A percentile compares a stretch with the other conserved stretches of the same genome.
Conservation (phyloP, 2,888 invertebrate species). For the Andricus curvator region DNA sequence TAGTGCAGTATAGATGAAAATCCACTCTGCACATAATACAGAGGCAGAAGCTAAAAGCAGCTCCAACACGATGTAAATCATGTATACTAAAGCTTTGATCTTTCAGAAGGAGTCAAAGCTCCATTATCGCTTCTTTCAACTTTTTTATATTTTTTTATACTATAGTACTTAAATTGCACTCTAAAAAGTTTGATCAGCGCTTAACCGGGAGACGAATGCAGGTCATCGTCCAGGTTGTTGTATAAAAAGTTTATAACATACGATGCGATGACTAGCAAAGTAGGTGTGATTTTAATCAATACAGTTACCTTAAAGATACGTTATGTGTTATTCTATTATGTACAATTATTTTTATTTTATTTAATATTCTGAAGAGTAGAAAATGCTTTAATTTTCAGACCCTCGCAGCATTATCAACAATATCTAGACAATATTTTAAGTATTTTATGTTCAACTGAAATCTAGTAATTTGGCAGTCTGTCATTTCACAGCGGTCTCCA, state of each 20-base stretch:
- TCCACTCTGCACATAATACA: constrained; percentile 19
- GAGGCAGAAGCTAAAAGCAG: constrained; percentile 22
- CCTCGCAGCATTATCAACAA: no score
- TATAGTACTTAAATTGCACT: constrained; percentile 39
- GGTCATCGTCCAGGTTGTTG: constrained; percentile 9
- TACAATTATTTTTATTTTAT: no score
- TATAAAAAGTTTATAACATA: constrained; percentile 27
- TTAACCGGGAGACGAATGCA: constrained; percentile 11
- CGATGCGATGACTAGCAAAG: background rate
- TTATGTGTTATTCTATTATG: no score
- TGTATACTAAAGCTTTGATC: constrained; percentile 37
- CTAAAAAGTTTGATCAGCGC: constrained; percentile 38
- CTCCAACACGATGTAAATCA: constrained; percentile 36
- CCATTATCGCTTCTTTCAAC: constrained; percentile 36
- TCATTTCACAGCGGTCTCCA: no score
- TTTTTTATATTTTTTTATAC: constrained; percentile 10
- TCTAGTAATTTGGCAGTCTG: no score
- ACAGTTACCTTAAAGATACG: background rate
- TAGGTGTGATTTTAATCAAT: background rate
- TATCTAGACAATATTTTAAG: no score
- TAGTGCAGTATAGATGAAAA: constrained; percentile 28
- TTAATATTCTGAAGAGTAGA: no score
- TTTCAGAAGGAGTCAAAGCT: constrained; percentile 33
- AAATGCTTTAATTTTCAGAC: no score
- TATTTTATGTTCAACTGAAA: no score